Percentiles rank a stretch among this genome's conserved stretches.
Evolutionary conservation across 2,113 vertebrate species (phyloP).

Genomic region (Verasper variegatus): DNA sequence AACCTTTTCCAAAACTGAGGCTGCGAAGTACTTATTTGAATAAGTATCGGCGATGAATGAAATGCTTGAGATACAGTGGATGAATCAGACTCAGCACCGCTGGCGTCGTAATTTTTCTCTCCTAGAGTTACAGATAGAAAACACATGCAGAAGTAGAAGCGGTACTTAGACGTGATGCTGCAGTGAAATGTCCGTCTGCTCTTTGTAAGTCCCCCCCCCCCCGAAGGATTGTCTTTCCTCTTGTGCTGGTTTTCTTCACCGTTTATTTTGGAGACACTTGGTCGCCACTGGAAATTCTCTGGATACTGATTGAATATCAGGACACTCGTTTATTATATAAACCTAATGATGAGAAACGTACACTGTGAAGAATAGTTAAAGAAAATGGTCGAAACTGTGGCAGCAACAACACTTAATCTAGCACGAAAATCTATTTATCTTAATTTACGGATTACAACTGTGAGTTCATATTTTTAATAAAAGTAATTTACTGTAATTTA

Average conservation of each 20-base stretch:
- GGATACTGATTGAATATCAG: no score
- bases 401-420: no score
- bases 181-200: neutral
- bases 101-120: neutral
- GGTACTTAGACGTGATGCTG: neutral
- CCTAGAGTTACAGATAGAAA: neutral
- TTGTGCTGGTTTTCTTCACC: neutral
- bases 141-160: neutral
- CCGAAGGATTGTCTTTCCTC: neutral
- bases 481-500: no score
- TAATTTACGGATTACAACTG: no score
- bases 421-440: no score
- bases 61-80: neutral
- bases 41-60: neutral
- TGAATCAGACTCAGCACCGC: neutral
- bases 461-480: no score
- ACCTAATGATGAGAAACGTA: no score
- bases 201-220: neutral
- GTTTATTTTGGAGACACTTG: neutral
- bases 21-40: neutral
- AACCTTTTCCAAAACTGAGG: neutral
- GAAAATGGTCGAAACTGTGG: no score
- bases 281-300: neutral
- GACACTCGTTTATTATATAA: no score
- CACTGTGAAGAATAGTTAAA: no score